phyloP scores from a whole-genome alignment of 2,797 vertebrate genomes.

The Melanotaenia boesemani region DNA sequence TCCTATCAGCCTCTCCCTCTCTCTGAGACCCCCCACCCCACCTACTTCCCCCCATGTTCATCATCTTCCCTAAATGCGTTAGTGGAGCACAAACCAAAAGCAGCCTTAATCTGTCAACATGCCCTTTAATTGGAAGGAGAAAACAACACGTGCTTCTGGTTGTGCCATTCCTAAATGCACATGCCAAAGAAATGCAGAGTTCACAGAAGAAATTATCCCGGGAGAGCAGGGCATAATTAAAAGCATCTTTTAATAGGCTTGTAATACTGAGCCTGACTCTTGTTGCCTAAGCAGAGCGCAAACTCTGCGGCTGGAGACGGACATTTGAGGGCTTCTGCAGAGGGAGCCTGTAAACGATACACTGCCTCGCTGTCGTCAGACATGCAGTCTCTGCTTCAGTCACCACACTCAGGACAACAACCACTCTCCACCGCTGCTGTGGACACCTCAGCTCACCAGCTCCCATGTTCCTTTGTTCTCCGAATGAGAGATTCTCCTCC shows the following conservation, averaged over 20 bases:
- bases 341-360: constrained; percentile 82
- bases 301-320: constrained; percentile 78
- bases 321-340: constrained; percentile 73
- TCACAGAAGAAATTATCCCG: constrained; percentile 71
- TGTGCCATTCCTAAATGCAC: constrained; percentile 81
- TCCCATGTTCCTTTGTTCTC: constrained; percentile 70
- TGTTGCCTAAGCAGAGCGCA: constrained; percentile 81
- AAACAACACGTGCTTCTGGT: constrained; percentile 80
- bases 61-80: constrained; percentile 81
- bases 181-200: constrained; percentile 77
- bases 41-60: constrained; percentile 51
- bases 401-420: constrained; percentile 64
- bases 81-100: constrained; percentile 81
- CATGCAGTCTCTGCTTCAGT: constrained; percentile 81
- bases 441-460: constrained; percentile 57
- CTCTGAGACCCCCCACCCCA: constrained; percentile 23
- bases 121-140: constrained; percentile 82
- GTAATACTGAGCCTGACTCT: constrained; percentile 80
- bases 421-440: constrained; percentile 37
- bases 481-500: constrained; percentile 67
- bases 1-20: constrained; percentile 41
- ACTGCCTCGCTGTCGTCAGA: constrained; percentile 77
- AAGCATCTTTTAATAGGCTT: constrained; percentile 82
- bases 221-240: constrained; percentile 76
- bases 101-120: constrained; percentile 84